Base-by-base conservation (phyloP, 2,888 invertebrate genomes). In the Onchidella celtica region DNA sequence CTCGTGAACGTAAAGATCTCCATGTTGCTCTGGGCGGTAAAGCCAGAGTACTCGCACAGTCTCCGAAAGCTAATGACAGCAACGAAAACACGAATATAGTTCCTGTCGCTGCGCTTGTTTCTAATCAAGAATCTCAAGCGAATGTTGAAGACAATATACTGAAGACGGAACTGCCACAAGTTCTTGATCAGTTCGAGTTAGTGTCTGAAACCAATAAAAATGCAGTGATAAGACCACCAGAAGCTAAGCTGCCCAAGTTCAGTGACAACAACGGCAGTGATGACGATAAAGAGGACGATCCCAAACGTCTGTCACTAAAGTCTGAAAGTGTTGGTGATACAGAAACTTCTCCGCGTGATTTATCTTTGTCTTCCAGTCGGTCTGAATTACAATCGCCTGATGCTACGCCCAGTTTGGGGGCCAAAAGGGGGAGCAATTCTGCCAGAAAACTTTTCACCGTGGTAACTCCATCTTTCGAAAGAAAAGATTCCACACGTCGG, bases 361-460 rank as follows among this genome's bases (percentile, higher is more conserved):
- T n/a, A n/a, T 69, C 40, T 38, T 36, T 11, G 2, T 17, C 2
- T n/a, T 17, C 11, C 21, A 38, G 9, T 66, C 21, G 6, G 6
- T 27, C 29, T 34, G 17, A 17, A 27, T 4, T 32, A 9, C 29
- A 27, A 17, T 21, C 14, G 9, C 9, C 24, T 38, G 34, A 2
- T 2, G 32, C n/a, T 2, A 38, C 14, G 3, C 21, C 36, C 36
- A n/a, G n/a, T 2, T 32, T 32, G 66, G 21, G 29, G 29, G 27
- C 24, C 29, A 69, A 69, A 34, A n/a, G 69, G n/a, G 3, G 3
- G 32, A 38, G 36, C n/a, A n/a, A n/a, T 14, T 69, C 69, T 34
- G 4, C 69, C 6, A 69, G 69, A n/a, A 69, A 36, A 69, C 40
- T 69, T 14, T 69, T 69, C 36, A 69, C 69, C 36, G 36, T 34